A percentile compares a stretch with the other conserved stretches of the same genome.
Conservation (phyloP, 2,113 vertebrate genomes). For the Barbus barbus region DNA sequence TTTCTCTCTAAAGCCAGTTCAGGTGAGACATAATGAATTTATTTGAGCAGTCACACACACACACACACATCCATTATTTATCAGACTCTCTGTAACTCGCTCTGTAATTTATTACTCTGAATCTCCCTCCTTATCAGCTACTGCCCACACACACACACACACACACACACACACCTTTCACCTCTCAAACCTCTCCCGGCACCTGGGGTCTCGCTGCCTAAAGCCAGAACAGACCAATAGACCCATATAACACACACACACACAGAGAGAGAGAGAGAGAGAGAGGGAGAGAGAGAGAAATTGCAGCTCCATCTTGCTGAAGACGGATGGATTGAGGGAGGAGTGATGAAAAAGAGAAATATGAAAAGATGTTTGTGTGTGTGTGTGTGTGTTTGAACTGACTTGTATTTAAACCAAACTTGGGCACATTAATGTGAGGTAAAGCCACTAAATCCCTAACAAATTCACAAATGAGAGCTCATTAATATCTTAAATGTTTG, state of each 20-base stretch:
- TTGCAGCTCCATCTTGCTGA: background rate
- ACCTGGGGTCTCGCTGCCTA: conserved; percentile 35
- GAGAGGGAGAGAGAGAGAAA: no score
- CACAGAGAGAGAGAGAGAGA: background rate
- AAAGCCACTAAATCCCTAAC: background rate
- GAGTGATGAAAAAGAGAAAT: conserved; percentile 11
- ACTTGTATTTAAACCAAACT: background rate
- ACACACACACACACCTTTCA: conserved; percentile 40
- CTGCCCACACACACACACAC: conserved; percentile 35
- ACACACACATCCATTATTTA: conserved; percentile 37
- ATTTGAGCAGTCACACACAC: background rate
- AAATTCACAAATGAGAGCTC: background rate
- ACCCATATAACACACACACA: background rate
- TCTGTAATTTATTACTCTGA: conserved; percentile 51
- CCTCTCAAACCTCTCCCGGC: conserved; percentile 33
- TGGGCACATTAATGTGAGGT: background rate
- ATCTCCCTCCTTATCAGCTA: conserved; percentile 47
- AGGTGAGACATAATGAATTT: conserved; percentile 23
- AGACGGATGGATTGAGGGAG: conserved; percentile 26
- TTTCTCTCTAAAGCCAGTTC: background rate
- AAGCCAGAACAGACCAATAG: conserved; percentile 14
- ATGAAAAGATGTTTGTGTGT: conserved; percentile 40
- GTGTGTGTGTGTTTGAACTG: conserved; percentile 4
- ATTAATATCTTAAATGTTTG: background rate
- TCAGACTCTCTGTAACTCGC: conserved; percentile 31